A percentile compares a stretch with the other conserved stretches of the same genome.
Evolutionary conservation across 2,797 vertebrate species (phyloP).

Genomic region (Choloepus didactylus): DNA sequence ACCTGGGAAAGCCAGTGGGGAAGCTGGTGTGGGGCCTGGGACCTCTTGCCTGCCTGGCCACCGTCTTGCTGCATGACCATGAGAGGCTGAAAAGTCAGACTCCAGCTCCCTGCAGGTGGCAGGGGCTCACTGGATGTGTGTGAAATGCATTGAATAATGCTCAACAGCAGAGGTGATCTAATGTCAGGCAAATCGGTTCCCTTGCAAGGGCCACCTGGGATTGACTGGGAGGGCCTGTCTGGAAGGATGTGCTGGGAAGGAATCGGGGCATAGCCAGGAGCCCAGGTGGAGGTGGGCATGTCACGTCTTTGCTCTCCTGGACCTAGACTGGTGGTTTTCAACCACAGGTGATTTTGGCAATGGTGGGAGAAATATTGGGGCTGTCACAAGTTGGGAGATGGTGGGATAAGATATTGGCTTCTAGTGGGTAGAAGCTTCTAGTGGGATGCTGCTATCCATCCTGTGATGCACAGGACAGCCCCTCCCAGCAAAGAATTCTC

Average conservation of each 20-base stretch:
- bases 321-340: not conserved
- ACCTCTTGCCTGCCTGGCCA: not conserved
- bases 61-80: not conserved
- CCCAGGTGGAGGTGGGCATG: not conserved
- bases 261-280: not conserved
- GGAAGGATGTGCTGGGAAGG: not conserved
- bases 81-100: not conserved
- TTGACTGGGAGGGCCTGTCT: not conserved
- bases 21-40: not conserved
- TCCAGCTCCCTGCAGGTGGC: not conserved
- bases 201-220: accelerated
- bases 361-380: not conserved
- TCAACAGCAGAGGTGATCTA: not conserved
- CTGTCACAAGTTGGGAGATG: not conserved
- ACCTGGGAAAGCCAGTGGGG: not conserved
- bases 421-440: not conserved
- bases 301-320: not conserved
- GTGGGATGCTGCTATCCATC: not conserved
- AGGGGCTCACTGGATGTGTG: not conserved
- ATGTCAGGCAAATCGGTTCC: not conserved
- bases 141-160: not conserved
- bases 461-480: not conserved
- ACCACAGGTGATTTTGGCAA: not conserved
- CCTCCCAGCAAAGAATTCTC: not conserved
- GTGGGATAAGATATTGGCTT: not conserved